Percentiles rank a stretch among this genome's conserved stretches.
Evolutionary conservation across 2,113 vertebrate genomes (phyloP).

Genomic region (Heloderma charlesbogerti): DNA sequence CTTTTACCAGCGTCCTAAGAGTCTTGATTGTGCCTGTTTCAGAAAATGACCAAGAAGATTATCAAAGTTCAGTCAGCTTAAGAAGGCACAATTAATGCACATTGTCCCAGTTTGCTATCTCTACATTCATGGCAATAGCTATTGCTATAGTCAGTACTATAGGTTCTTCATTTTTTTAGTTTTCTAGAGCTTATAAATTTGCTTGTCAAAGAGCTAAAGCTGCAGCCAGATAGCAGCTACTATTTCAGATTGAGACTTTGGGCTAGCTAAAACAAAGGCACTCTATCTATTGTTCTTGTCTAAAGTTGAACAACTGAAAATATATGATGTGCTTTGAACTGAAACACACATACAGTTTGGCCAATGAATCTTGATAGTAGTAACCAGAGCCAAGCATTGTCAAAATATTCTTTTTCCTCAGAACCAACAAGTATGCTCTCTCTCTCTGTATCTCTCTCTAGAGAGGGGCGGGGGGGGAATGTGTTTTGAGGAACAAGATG

Average conservation of each 20-base stretch:
- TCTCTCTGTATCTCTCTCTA: not conserved
- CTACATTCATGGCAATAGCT: not conserved
- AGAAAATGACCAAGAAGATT: not conserved
- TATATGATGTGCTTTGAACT: constrained; percentile 7
- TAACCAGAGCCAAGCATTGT: constrained; percentile 7
- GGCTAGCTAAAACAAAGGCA: not conserved
- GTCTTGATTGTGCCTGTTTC: not conserved
- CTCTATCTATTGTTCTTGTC: not conserved
- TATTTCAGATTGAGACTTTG: constrained; percentile 13
- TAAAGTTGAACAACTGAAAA: constrained; percentile 4
- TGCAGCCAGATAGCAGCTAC: not conserved
- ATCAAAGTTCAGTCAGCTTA: not conserved
- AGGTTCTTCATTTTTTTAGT: not conserved
- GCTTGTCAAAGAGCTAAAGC: not conserved
- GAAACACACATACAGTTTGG: not conserved
- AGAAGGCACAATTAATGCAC: not conserved
- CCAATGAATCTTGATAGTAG: not conserved
- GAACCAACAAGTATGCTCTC: not conserved
- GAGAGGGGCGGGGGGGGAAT: too few species aligned
- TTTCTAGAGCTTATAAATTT: not conserved
- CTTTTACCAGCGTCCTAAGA: too few species aligned
- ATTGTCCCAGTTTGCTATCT: not conserved
- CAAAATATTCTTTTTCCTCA: not conserved
- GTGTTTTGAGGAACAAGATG: not conserved
- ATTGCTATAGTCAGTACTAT: not conserved